Conservation (phyloP, 2,888 invertebrate species). For the Watsonalla binaria region DNA sequence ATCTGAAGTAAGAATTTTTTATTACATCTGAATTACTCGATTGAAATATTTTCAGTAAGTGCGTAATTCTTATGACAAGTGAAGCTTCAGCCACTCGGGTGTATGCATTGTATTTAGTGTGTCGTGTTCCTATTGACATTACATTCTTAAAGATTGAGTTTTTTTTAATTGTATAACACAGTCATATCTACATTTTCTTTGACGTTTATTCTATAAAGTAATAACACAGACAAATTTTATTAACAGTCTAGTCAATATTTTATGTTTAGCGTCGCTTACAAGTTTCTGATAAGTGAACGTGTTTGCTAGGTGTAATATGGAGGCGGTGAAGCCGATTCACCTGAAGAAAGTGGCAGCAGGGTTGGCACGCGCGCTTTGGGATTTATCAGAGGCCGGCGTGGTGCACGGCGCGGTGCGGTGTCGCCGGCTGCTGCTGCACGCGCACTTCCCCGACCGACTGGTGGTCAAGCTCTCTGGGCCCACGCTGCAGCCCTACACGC, state of each 20-base stretch:
- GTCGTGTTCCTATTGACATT: no score
- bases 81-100: no score
- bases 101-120: no score
- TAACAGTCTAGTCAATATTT: no score
- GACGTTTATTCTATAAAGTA: no score
- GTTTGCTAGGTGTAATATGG: conserved; percentile 4
- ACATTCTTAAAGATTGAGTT: no score
- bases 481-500: conserved; percentile 81
- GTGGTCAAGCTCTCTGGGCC: conserved; percentile 91
- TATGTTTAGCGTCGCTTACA: no score
- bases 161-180: no score
- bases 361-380: conserved; percentile 91
- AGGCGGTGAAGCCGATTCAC: conserved; percentile 81
- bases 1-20: conserved; percentile 71
- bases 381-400: conserved; percentile 89
- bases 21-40: neutral
- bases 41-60: neutral
- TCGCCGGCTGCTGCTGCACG: conserved; percentile 87
- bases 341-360: conserved; percentile 90
- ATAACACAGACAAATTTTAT: no score
- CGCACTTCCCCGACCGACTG: conserved; percentile 82
- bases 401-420: conserved; percentile 93
- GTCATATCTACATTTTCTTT: no score
- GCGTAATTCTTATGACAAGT: no score
- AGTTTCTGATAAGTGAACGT: no score